Conservation (phyloP, 2,888 invertebrate genomes). For the Trissolcus japonicus region DNA sequence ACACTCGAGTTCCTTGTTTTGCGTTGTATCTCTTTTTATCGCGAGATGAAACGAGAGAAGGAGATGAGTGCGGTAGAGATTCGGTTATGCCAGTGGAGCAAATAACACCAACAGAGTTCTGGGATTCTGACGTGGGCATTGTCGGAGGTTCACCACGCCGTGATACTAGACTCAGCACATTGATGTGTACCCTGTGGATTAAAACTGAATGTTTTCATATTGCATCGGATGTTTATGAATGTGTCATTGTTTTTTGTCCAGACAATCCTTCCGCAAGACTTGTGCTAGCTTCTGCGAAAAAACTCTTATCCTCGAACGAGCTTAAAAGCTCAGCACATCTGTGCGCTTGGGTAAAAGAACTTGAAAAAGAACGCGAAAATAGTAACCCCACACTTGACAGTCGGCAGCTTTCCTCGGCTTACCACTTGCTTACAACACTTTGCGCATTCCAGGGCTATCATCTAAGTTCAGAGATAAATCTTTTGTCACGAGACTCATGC, state of each 20-base stretch:
- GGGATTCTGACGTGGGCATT: constrained; percentile 74
- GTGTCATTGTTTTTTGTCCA: constrained; percentile 56
- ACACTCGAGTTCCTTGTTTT: constrained; percentile 59
- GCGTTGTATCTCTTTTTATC: constrained; percentile 56
- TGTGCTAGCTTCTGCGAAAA: constrained; percentile 47
- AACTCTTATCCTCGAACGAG: constrained; percentile 62
- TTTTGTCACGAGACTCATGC: constrained; percentile 39
- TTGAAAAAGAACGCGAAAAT: constrained; percentile 71
- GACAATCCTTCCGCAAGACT: constrained; percentile 56
- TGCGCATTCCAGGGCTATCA: constrained; percentile 41
- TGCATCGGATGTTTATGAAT: constrained; percentile 62
- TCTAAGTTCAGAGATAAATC: constrained; percentile 54
- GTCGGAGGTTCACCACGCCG: constrained; percentile 61
- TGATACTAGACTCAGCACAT: constrained; percentile 74
- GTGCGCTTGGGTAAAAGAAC: constrained; percentile 62
- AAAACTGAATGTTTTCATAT: constrained; percentile 75
- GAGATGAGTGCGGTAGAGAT: constrained; percentile 39
- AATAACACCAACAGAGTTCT: constrained; percentile 64
- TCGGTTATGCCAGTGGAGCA: constrained; percentile 55
- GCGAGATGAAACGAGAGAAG: constrained; percentile 37
- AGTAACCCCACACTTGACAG: constrained; percentile 66
- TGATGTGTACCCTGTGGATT: constrained; percentile 74
- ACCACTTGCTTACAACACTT: constrained; percentile 65
- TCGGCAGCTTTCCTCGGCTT: constrained; percentile 69
- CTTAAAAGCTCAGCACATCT: constrained; percentile 66